Percentiles rank a stretch among this genome's conserved stretches.
Evolutionary conservation across 2,113 vertebrate genomes (phyloP).

Genomic region (Microtus montanus): DNA sequence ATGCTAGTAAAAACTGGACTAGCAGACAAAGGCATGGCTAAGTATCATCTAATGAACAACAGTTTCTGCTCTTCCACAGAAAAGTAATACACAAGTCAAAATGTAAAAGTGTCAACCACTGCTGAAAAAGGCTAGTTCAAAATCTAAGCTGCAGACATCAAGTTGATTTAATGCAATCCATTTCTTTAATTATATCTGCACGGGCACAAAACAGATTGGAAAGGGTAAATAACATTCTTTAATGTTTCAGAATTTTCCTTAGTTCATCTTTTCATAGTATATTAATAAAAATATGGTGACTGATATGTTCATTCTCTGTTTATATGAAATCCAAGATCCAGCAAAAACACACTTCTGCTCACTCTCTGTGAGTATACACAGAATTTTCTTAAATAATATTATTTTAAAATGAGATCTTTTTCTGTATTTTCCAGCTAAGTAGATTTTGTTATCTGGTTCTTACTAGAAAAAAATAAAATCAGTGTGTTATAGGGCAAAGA

Average conservation of each 20-base stretch:
- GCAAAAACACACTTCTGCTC: slow-evolving; percentile 32
- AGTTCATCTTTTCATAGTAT: slow-evolving; percentile 71
- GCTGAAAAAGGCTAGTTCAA: slow-evolving; percentile 37
- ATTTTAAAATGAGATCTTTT: slow-evolving; percentile 40
- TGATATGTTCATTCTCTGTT: slow-evolving; percentile 27
- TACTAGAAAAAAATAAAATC: slow-evolving; percentile 47
- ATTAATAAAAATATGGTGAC: slow-evolving; percentile 30
- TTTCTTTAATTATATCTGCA: slow-evolving; percentile 62
- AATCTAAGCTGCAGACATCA: slow-evolving; percentile 67
- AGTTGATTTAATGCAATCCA: slow-evolving; percentile 75
- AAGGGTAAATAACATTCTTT: slow-evolving; percentile 78
- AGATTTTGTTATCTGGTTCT: slow-evolving; percentile 9
- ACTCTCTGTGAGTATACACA: neutral
- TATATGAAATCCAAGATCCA: slow-evolving; percentile 31
- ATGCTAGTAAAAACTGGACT: fast-evolving
- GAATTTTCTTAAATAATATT: neutral
- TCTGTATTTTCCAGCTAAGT: neutral
- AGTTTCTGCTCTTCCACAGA: no score
- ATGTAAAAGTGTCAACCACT: neutral
- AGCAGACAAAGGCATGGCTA: neutral
- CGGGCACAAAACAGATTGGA: slow-evolving; percentile 72
- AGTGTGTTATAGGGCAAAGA: neutral
- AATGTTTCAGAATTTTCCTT: slow-evolving; percentile 64
- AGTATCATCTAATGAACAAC: neutral
- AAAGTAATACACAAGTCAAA: neutral